A percentile compares a stretch with the other conserved stretches of the same genome.
phyloP scores from a whole-genome alignment of 1,140 invertebrate genomes.

The Himalopsyche phryganea region DNA sequence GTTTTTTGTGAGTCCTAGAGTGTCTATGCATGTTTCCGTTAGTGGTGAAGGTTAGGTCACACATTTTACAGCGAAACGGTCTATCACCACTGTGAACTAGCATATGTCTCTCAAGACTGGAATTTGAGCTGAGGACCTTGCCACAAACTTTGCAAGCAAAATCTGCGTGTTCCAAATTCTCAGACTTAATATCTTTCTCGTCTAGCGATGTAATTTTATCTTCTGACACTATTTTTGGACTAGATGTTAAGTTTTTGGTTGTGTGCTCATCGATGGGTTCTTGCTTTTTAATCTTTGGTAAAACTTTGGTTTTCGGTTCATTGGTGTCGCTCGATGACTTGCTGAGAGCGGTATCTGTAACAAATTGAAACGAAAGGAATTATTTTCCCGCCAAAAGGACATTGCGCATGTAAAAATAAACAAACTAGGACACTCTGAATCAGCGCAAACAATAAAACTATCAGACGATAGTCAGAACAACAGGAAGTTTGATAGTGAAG shows the following conservation, averaged over 20 bases:
- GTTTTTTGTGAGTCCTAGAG: constrained; percentile 65
- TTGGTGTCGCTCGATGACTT: constrained; percentile 19
- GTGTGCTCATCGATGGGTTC: constrained; percentile 5
- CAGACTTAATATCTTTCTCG: neutral
- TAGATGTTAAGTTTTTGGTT: neutral
- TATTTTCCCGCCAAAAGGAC: no score
- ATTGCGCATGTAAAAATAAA: no score
- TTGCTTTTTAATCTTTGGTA: constrained; percentile 20
- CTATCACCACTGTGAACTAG: constrained; percentile 72
- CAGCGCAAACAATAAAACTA: no score
- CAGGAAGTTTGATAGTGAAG: no score
- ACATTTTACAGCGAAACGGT: constrained; percentile 75
- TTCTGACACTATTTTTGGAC: neutral
- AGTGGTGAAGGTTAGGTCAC: constrained; percentile 79
- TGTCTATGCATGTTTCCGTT: constrained; percentile 88
- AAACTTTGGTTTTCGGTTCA: constrained; percentile 21
- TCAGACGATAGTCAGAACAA: no score
- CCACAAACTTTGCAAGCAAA: constrained; percentile 14
- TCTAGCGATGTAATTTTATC: neutral
- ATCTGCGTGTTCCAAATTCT: neutral
- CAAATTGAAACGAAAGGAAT: neutral
- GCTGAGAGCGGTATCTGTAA: constrained; percentile 22
- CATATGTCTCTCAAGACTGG: constrained; percentile 65
- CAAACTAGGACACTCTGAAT: no score
- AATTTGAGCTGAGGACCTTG: constrained; percentile 7